Base-by-base conservation (phyloP, 2,797 vertebrate species). In the Choloepus didactylus region DNA sequence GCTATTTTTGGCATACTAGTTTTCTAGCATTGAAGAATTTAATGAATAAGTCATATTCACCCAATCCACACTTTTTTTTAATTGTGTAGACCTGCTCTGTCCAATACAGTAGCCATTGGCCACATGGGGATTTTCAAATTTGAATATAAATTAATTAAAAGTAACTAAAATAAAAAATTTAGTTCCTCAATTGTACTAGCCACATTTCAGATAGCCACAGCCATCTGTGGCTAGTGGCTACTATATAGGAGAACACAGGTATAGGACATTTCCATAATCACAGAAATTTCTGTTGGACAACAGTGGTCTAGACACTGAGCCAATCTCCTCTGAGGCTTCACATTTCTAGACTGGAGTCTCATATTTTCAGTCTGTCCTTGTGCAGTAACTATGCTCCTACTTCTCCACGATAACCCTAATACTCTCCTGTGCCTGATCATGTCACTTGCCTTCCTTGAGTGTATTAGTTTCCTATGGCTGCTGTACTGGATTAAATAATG, bases 11-110 rank as follows among this genome's bases (percentile, higher is more conserved):
- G 62, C n/a, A 87, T 90, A 73, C 56, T 69, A 69, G 25, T 83
- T 95, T 31, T 96, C 82, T 87, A 76, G 60, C 92, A 51, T 44
- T 69, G 67, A 82, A 93, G 15, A 95, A 64, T 76, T 87, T 72
- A 76, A 81, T 21, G 51, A 95, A 21, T 86, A 64, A 27, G 41
- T 92, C 92, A 49, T 64, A 66, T 91, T 95, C 16, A 62, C 41
- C 46, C 80, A 72, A 54, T 75, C 21, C 51, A 82, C 12, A 46
- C 25, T 35, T 91, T 51, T 92, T 93, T 95, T 80, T 76, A 51
- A 66, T 87, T 6, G 27, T 72, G 66, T 9, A 73, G 44, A 83
- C 14, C 9, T 84, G 12, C 54, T 77, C 8, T 91, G 9, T 86
- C 41, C n/a, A 92, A 60, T 41, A 64, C 4, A 92, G 31, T 76